Conservation (phyloP, 2,888 invertebrate species). For the Trisateles emortualis region DNA sequence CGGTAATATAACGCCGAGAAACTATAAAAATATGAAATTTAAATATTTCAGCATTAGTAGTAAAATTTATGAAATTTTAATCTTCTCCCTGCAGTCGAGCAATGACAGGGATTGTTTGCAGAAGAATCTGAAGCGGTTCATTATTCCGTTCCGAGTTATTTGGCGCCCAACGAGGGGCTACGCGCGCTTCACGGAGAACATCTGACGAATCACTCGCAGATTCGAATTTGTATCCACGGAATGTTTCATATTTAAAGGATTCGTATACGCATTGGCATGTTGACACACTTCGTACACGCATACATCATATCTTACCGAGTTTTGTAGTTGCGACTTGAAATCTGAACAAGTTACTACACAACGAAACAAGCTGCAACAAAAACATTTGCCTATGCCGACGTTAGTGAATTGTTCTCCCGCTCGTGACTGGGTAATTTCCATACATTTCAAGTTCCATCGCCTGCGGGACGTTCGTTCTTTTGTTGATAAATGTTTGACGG, state of each 20-base stretch:
- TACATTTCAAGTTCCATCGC: conserved; percentile 87
- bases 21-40: conserved; percentile 41
- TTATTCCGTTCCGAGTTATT: conserved; percentile 77
- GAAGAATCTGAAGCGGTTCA: conserved; percentile 74
- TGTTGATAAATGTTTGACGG: conserved; percentile 87
- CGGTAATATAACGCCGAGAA: conserved; percentile 20
- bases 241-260: conserved; percentile 57
- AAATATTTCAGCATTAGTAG: conserved; percentile 44
- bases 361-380: conserved; percentile 85
- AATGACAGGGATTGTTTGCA: conserved; percentile 71
- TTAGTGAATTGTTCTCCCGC: conserved; percentile 86
- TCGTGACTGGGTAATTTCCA: conserved; percentile 87
- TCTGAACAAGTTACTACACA: conserved; percentile 72
- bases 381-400: conserved; percentile 85
- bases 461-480: conserved; percentile 87
- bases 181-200: conserved; percentile 59
- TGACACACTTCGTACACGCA: conserved; percentile 21
- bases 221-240: conserved; percentile 55
- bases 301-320: conserved; percentile 45
- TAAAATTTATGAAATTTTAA: conserved; percentile 63
- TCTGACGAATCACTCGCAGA: conserved; percentile 68
- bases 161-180: conserved; percentile 72
- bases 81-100: conserved; percentile 61
- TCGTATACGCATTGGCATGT: conserved; percentile 21
- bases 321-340: conserved; percentile 71